Conservation (phyloP, 2,797 vertebrate species). For the Capromys pilorides region DNA sequence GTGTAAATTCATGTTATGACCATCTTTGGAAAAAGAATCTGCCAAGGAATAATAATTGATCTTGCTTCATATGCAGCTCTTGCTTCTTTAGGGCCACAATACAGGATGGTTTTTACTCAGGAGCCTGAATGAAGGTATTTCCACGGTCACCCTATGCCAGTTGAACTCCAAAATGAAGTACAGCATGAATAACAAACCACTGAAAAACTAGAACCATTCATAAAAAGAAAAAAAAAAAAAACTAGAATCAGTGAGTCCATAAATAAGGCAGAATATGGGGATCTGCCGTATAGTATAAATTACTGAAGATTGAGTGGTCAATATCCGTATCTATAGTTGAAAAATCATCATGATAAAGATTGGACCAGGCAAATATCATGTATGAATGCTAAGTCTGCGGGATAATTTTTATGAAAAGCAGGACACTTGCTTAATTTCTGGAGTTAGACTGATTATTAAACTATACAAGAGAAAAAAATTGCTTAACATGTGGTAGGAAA, state of each 20-base stretch:
- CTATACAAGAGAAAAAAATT: neutral
- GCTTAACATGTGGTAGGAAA: neutral
- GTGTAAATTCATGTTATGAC: neutral
- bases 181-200: neutral
- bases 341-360: conserved; percentile 35
- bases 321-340: neutral
- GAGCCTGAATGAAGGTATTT: neutral
- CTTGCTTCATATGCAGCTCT: neutral
- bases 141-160: neutral
- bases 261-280: neutral
- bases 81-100: neutral
- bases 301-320: neutral
- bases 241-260: neutral
- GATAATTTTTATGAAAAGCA: conserved; percentile 36
- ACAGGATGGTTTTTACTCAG: neutral
- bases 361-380: neutral
- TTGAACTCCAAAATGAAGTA: conserved; percentile 9
- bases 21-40: conserved; percentile 36
- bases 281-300: conserved; percentile 1
- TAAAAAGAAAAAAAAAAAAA: neutral
- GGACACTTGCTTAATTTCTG: conserved; percentile 38
- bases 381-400: neutral
- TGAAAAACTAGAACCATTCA: neutral
- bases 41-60: neutral
- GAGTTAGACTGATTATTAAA: neutral